These are phyloP conservation scores for Bombus turneri DNA, from an alignment of 1,140 invertebrate species.

Conservation along the genomic window DNA sequence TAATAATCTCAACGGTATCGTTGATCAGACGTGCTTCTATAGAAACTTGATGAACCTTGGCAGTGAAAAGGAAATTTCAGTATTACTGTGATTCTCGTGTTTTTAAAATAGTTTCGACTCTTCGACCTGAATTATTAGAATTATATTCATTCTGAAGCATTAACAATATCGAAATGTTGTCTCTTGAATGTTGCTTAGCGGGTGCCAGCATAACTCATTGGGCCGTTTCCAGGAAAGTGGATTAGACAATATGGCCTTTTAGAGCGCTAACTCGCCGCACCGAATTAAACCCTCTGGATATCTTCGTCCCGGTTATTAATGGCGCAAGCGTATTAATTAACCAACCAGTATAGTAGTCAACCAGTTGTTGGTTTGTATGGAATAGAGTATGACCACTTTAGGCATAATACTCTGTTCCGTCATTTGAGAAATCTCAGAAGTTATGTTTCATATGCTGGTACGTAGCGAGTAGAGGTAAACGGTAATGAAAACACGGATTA, in stretches of 20 bases:
- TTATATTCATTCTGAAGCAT: background rate
- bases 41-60: too few species aligned
- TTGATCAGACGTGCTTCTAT: too few species aligned
- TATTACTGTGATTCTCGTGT: background rate
- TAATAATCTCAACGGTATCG: too few species aligned
- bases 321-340: constrained; percentile 22
- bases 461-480: background rate
- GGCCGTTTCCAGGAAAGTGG: constrained; percentile 19
- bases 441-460: background rate
- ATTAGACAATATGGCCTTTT: constrained; percentile 36
- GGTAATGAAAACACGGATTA: background rate
- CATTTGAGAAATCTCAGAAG: background rate
- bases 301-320: constrained; percentile 26
- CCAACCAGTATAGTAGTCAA: background rate
- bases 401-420: background rate
- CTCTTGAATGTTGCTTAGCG: background rate
- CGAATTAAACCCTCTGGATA: constrained; percentile 23
- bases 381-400: background rate
- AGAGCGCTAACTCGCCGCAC: constrained; percentile 5
- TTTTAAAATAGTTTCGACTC: background rate
- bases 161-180: background rate
- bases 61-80: too few species aligned
- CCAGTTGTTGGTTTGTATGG: constrained; percentile 1
- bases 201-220: background rate
- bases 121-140: background rate